phyloP scores from a whole-genome alignment of 1,140 invertebrate species.

The Anadara kagoshimensis region DNA sequence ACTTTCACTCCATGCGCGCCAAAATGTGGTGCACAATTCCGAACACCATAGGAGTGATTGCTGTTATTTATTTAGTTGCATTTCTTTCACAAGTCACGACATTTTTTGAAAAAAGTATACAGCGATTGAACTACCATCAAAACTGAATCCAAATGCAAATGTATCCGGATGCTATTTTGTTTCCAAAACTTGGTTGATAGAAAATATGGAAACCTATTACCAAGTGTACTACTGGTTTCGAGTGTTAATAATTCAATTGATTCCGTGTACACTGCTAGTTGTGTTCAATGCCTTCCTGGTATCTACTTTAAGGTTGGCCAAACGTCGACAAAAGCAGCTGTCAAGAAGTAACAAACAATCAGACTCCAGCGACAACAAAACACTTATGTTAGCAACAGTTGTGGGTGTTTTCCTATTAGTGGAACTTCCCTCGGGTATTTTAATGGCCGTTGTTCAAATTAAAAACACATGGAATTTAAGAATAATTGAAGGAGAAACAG shows the following conservation, averaged over 20 bases:
- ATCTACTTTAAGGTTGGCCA: constrained; percentile 87
- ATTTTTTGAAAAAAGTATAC: constrained; percentile 82
- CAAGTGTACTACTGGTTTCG: constrained; percentile 88
- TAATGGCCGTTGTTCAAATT: constrained; percentile 88
- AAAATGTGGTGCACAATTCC: constrained; percentile 90
- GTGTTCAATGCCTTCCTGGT: constrained; percentile 93
- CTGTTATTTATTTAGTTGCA: constrained; percentile 84
- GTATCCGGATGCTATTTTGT: constrained; percentile 48
- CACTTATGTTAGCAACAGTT: constrained; percentile 95
- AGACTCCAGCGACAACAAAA: constrained; percentile 93
- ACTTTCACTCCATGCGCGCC: constrained; percentile 90
- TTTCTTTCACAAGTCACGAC: constrained; percentile 85
- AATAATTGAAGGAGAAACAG: constrained; percentile 42
- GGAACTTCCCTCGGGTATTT: constrained; percentile 88
- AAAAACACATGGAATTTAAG: constrained; percentile 77
- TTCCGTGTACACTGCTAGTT: constrained; percentile 91
- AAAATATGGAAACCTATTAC: constrained; percentile 80
- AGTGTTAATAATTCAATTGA: constrained; percentile 92
- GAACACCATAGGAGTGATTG: constrained; percentile 84
- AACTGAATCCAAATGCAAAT: constrained; percentile 74
- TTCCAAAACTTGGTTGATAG: constrained; percentile 53
- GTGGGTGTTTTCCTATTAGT: constrained; percentile 93
- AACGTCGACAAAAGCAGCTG: constrained; percentile 84
- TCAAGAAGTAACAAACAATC: constrained; percentile 89
- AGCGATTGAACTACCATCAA: constrained; percentile 79